phyloP scores from a whole-genome alignment of 2,888 invertebrate genomes.

The Tuta absoluta region DNA sequence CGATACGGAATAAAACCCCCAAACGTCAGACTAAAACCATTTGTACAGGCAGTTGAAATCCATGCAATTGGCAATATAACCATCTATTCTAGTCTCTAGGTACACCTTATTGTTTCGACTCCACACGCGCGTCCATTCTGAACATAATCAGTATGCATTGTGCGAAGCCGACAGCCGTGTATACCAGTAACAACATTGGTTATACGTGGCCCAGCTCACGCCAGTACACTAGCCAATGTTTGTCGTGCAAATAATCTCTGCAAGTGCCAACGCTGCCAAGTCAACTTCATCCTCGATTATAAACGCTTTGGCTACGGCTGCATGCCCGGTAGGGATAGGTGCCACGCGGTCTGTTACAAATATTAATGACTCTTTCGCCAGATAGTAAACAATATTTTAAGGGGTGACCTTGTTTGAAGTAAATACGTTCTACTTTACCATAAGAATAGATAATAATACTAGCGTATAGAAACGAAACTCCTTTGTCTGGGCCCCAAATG shows the following conservation, averaged over 20 bases:
- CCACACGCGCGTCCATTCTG: slow-evolving; percentile 7
- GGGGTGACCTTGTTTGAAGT: too few species aligned
- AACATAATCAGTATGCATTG: slow-evolving; percentile 20
- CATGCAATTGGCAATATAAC: neutral
- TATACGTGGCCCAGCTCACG: neutral
- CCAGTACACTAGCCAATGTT: slow-evolving; percentile 3
- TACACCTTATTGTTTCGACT: slow-evolving; percentile 1
- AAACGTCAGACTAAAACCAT: too few species aligned
- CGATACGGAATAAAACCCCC: too few species aligned
- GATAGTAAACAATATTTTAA: too few species aligned
- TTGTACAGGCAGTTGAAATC: too few species aligned
- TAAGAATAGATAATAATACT: too few species aligned
- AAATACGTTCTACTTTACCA: too few species aligned
- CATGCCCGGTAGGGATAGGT: neutral
- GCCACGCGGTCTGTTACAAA: slow-evolving; percentile 15
- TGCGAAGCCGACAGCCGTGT: slow-evolving; percentile 14
- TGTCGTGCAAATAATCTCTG: slow-evolving; percentile 23
- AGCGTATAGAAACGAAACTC: too few species aligned
- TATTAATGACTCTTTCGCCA: neutral
- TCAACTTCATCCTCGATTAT: slow-evolving; percentile 17
- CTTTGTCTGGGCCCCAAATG: too few species aligned
- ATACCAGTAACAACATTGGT: neutral
- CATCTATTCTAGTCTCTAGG: neutral
- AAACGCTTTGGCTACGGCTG: neutral
- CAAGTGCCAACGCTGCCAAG: slow-evolving; percentile 9